phyloP scores from a whole-genome alignment of 1,140 invertebrate genomes.

The Doryteuthis pealeii region DNA sequence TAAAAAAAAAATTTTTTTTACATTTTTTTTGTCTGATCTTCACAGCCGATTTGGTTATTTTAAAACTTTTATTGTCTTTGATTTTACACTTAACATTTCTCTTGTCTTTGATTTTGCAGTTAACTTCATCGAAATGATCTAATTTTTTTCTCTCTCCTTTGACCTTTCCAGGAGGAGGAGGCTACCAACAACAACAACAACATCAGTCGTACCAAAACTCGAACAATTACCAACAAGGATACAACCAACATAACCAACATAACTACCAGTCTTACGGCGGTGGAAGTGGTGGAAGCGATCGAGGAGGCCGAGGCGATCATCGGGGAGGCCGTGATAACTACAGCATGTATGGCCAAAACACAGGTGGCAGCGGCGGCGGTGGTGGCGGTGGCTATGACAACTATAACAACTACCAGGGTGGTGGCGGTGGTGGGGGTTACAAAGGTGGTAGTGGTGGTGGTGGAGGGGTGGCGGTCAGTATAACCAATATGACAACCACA shows the following conservation, averaged over 20 bases:
- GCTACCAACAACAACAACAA: not conserved
- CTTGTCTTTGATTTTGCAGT: no score
- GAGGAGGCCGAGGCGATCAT: no score
- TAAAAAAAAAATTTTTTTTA: no score
- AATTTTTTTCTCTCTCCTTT: not conserved
- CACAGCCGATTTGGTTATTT: no score
- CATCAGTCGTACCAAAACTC: not conserved
- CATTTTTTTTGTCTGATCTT: no score
- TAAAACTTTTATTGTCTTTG: no score
- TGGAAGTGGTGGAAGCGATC: no score
- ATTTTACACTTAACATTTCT: no score
- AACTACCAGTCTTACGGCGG: not conserved
- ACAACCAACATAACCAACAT: not conserved
- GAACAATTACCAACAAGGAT: not conserved
- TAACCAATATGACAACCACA: not conserved
- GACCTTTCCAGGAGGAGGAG: not conserved
- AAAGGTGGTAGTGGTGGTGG: not conserved
- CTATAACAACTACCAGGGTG: not conserved
- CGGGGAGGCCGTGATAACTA: not conserved
- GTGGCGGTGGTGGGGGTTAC: not conserved
- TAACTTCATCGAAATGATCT: no score
- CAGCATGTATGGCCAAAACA: slow-evolving; percentile 1
- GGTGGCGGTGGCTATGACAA: not conserved
- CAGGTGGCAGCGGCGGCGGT: not conserved
- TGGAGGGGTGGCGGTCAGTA: not conserved